Evolutionary conservation across 2,113 vertebrate species (phyloP), one percentile per base, ranked within the genome.

Genomic region (Malurus melanocephalus): DNA sequence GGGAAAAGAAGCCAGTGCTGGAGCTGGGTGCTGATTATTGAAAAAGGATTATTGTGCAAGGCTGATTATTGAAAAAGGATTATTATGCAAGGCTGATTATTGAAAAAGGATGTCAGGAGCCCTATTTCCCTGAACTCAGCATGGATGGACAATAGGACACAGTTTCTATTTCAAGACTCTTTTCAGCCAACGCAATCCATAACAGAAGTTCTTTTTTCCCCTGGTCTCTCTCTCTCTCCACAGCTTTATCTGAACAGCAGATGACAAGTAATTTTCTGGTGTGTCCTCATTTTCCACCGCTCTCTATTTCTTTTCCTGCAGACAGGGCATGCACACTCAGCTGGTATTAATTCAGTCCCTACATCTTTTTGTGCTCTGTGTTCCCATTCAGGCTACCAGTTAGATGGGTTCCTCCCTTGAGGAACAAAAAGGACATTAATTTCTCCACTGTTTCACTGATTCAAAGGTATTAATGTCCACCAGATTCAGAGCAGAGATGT

Each of bases 221-320:
- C 89, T 75, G 69, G 20, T 66, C 42, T 92, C 40, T 78, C 27
- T 81, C 51, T 86, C 69, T 77, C 42, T 18, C 60, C 35, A 35
- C 35, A 93, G 61, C 53, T 91, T 91, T 84, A 81, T 90, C 83
- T 84, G 81, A 78, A 60, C 62, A 92, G 80, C 66, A 87, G 84
- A 92, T 90, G 84, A 93, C 80, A 92, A 86, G 74, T 81, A 75
- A 95, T 93, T 92, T 92, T 90, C 88, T 89, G 83, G 40, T 72
- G 76, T 65, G 80, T 89, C 88, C 90, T 91, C 65, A 27, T 95
- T 95, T 95, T 88, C 80, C 71, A 33, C 69, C 68, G 73, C 80
- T 69, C 48, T 86, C 53, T 82, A 24, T 82, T 92, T 76, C 64
- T 81, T 93, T 85, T 55, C 46, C 81, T 73, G 71, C 38, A 83